Conservation (phyloP, 2,888 invertebrate genomes). For the Polydrusus cervinus region DNA sequence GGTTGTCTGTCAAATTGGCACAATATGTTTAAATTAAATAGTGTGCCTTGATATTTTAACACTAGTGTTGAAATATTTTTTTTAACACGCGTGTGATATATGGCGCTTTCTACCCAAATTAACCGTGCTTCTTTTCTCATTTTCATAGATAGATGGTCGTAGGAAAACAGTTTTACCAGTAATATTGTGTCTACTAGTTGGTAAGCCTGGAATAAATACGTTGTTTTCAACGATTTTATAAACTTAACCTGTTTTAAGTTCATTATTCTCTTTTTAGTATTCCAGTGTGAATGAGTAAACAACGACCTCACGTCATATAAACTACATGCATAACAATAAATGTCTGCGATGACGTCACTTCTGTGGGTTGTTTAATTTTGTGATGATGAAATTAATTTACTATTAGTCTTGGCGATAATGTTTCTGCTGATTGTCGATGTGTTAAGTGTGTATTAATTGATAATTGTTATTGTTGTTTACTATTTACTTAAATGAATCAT, state of each 20-base stretch:
- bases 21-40: too few species aligned
- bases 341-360: conserved; percentile 9
- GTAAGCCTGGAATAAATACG: too few species aligned
- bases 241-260: conserved; percentile 3
- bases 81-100: too few species aligned
- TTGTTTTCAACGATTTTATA: neutral
- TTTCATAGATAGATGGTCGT: too few species aligned
- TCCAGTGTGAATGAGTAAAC: neutral
- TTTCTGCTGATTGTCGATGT: neutral
- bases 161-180: too few species aligned
- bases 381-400: conserved; percentile 5
- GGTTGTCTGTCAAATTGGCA: too few species aligned
- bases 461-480: neutral
- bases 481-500: neutral
- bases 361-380: conserved; percentile 2
- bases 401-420: neutral
- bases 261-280: conserved; percentile 25
- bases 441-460: neutral
- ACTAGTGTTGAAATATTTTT: too few species aligned
- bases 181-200: too few species aligned
- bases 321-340: conserved; percentile 18
- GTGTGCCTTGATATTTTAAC: too few species aligned
- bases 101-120: too few species aligned
- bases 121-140: too few species aligned
- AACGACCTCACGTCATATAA: neutral